These are phyloP conservation scores for Polypterus bichir DNA, from an alignment of 2,113 vertebrate species.

Conservation along the genomic window DNA sequence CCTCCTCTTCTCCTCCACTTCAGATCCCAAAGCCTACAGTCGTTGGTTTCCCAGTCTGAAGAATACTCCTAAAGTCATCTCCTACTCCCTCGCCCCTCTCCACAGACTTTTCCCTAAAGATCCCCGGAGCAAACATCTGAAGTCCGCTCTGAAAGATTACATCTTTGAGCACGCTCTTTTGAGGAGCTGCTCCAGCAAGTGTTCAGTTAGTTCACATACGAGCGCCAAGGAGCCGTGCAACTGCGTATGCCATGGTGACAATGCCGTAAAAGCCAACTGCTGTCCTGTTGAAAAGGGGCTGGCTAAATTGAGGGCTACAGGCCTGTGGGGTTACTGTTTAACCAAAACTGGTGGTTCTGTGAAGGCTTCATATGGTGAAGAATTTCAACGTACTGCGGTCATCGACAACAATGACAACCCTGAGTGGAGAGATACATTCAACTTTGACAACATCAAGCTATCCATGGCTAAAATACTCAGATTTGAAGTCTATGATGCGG, in stretches of 20 bases:
- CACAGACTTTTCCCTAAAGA: slow-evolving; percentile 43
- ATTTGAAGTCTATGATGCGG: background rate
- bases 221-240: slow-evolving; percentile 20
- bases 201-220: slow-evolving; percentile 20
- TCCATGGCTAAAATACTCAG: accelerated
- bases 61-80: slow-evolving; percentile 44
- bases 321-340: background rate
- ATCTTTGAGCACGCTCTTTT: slow-evolving; percentile 35
- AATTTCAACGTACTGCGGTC: background rate
- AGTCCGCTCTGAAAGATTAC: slow-evolving; percentile 29
- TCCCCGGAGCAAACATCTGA: slow-evolving; percentile 8
- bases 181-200: slow-evolving; percentile 33
- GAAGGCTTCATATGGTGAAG: background rate
- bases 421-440: background rate
- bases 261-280: background rate
- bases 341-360: background rate
- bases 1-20: slow-evolving; percentile 40
- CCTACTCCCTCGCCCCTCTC: slow-evolving; percentile 48
- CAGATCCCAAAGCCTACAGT: slow-evolving; percentile 32
- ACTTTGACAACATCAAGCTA: background rate
- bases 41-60: slow-evolving; percentile 51
- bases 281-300: background rate
- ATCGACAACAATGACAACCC: background rate
- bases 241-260: slow-evolving; percentile 12
- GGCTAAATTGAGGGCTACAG: background rate